Evolutionary conservation across 2,113 vertebrate species (phyloP).

Genomic region (Monarcha castaneiventris): DNA sequence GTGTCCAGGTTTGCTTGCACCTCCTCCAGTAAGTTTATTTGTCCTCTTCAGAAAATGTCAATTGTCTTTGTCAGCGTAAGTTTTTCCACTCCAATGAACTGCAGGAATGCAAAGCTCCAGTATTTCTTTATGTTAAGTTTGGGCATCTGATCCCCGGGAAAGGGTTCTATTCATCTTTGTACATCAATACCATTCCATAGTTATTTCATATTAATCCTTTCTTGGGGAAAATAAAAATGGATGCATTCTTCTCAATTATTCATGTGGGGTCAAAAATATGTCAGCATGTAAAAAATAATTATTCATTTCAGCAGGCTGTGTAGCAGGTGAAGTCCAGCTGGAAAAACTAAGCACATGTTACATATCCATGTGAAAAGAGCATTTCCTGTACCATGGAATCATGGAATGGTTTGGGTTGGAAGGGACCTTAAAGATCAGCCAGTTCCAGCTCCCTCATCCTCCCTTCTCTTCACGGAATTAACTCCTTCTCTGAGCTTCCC

Average conservation of each 20-base stretch:
- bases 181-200: neutral
- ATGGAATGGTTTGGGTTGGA: neutral
- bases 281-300: neutral
- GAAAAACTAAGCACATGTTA: neutral
- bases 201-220: neutral
- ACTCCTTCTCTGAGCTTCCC: neutral
- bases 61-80: neutral
- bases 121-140: neutral
- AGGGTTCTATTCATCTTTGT: neutral
- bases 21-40: neutral
- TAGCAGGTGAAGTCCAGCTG: neutral
- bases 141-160: neutral
- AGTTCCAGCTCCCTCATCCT: neutral
- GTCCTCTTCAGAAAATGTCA: neutral
- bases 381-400: neutral
- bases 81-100: neutral
- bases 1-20: neutral
- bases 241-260: neutral
- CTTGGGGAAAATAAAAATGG: rapidly evolving
- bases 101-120: neutral
- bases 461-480: neutral
- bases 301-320: neutral
- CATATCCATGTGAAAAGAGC: neutral
- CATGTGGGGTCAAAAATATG: neutral
- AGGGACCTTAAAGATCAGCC: neutral